Conservation (phyloP, 2,888 invertebrate genomes). For the Dioctria rufipes region DNA sequence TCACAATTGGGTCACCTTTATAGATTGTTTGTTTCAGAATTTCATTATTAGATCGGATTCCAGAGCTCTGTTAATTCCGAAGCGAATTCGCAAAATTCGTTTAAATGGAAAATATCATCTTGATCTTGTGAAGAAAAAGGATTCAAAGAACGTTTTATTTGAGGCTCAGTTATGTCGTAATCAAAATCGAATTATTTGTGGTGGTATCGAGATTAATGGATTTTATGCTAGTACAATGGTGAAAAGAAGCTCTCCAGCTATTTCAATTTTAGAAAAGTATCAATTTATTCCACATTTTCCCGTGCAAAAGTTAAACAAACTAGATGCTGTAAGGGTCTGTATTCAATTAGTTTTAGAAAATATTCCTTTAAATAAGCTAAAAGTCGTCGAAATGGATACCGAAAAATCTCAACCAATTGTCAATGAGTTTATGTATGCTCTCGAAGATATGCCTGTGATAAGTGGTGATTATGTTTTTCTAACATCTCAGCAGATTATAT, state of each 20-base stretch:
- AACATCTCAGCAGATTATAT: slow-evolving; percentile 64
- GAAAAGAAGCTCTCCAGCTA: slow-evolving; percentile 77
- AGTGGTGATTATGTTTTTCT: slow-evolving; percentile 78
- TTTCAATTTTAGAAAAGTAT: slow-evolving; percentile 84
- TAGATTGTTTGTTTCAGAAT: slow-evolving; percentile 92
- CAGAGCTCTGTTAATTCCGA: slow-evolving; percentile 82
- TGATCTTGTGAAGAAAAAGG: slow-evolving; percentile 70
- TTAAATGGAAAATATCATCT: slow-evolving; percentile 80
- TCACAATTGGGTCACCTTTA: slow-evolving; percentile 89
- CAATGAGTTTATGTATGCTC: slow-evolving; percentile 74
- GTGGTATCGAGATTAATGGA: slow-evolving; percentile 85
- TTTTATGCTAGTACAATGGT: slow-evolving; percentile 84
- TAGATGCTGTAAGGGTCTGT: slow-evolving; percentile 75
- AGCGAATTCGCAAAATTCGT: slow-evolving; percentile 79
- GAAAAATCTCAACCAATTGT: slow-evolving; percentile 73
- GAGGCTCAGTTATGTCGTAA: slow-evolving; percentile 67
- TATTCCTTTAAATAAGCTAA: slow-evolving; percentile 76
- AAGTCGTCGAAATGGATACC: slow-evolving; percentile 74
- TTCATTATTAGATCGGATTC: slow-evolving; percentile 80
- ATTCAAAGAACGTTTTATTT: slow-evolving; percentile 65
- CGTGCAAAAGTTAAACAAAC: slow-evolving; percentile 62
- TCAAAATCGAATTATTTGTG: slow-evolving; percentile 73
- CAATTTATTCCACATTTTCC: slow-evolving; percentile 79
- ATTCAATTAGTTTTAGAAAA: slow-evolving; percentile 85
- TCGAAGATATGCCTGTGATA: slow-evolving; percentile 80